phyloP scores from a whole-genome alignment of 2,888 invertebrate genomes.

The Drosophila neonasuta region DNA sequence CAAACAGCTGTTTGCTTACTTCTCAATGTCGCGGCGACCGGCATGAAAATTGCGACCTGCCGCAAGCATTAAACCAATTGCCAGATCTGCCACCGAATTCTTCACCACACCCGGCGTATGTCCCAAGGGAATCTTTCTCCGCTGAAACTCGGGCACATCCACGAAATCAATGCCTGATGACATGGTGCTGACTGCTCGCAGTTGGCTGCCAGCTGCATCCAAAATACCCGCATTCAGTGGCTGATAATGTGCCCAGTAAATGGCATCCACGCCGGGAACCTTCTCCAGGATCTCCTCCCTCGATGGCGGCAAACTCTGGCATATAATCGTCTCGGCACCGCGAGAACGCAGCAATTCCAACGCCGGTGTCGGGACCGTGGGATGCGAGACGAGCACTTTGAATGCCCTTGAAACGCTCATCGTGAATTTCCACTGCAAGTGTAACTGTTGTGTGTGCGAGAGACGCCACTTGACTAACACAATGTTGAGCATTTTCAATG shows the following conservation, averaged over 20 bases:
- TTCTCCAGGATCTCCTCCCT: constrained; percentile 78
- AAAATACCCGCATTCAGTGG: constrained; percentile 78
- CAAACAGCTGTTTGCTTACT: constrained; percentile 64
- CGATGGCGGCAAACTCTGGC: constrained; percentile 75
- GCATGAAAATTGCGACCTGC: constrained; percentile 90
- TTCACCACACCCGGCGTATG: constrained; percentile 90
- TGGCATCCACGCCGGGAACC: constrained; percentile 79
- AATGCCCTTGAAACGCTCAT: constrained; percentile 67
- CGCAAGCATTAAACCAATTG: constrained; percentile 89
- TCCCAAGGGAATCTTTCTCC: constrained; percentile 88
- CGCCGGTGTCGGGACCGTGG: constrained; percentile 86
- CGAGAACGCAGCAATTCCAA: constrained; percentile 85
- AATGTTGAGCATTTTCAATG: constrained; percentile 2
- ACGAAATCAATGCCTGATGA: constrained; percentile 94
- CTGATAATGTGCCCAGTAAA: constrained; percentile 81
- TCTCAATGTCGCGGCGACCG: constrained; percentile 86
- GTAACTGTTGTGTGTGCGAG: not conserved
- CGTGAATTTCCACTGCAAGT: constrained; percentile 1
- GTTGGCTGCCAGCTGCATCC: constrained; percentile 83
- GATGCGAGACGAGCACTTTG: constrained; percentile 87
- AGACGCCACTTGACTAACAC: constrained; percentile 38
- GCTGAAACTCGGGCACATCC: constrained; percentile 87
- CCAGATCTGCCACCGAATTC: constrained; percentile 91
- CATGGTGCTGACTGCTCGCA: constrained; percentile 91
- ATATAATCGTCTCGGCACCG: constrained; percentile 77